These are phyloP conservation scores for Catocala nupta DNA, from an alignment of 2,888 invertebrate species.

Conservation along the genomic window DNA sequence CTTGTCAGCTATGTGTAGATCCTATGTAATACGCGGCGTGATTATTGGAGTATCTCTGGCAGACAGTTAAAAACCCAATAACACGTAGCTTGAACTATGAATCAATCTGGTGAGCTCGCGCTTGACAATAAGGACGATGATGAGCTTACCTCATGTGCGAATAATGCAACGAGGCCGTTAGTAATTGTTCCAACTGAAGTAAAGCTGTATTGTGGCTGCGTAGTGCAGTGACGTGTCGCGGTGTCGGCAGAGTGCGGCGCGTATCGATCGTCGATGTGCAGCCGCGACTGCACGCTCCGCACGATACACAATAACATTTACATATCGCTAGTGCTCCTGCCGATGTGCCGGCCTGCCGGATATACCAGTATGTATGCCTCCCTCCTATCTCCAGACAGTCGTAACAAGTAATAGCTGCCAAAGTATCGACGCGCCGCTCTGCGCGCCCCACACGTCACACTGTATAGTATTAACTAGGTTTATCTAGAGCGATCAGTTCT, in stretches of 20 bases:
- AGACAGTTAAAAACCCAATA: too few relatives aligned
- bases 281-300: neutral
- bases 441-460: neutral
- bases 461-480: neutral
- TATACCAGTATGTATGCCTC: neutral
- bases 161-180: too few relatives aligned
- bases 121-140: too few relatives aligned
- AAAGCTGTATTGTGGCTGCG: too few relatives aligned
- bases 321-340: slow-evolving; percentile 11
- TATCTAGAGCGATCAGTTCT: neutral
- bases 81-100: too few relatives aligned
- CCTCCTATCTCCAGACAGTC: neutral
- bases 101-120: too few relatives aligned
- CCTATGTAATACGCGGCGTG: too few relatives aligned
- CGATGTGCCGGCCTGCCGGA: slow-evolving; percentile 1
- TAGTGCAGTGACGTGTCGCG: neutral
- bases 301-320: slow-evolving; percentile 13
- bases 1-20: too few relatives aligned
- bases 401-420: too few relatives aligned
- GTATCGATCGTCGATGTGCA: slow-evolving; percentile 10
- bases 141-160: too few relatives aligned
- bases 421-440: neutral
- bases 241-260: neutral
- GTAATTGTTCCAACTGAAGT: neutral
- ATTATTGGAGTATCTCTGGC: too few relatives aligned